A percentile compares a stretch with the other conserved stretches of the same genome.
Conservation (phyloP, 1,140 invertebrate species). For the Cyphomyrmex costatus region DNA sequence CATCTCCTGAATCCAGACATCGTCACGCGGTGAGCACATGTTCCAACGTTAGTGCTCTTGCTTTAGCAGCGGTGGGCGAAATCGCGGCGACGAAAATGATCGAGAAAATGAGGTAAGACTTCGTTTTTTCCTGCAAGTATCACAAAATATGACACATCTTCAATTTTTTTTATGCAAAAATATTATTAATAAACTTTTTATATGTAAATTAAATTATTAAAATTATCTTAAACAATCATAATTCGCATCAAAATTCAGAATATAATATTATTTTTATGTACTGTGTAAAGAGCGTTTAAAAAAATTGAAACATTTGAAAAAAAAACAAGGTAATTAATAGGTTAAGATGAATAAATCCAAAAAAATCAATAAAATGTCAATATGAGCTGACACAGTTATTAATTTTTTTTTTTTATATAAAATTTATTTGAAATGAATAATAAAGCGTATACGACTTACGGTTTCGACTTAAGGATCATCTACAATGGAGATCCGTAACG, state of each 20-base stretch:
- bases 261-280: neutral
- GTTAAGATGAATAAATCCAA: too few species aligned
- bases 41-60: slow-evolving; percentile 87
- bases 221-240: neutral
- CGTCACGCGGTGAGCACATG: slow-evolving; percentile 90
- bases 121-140: neutral
- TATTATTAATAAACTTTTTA: neutral
- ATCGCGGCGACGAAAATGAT: slow-evolving; percentile 89
- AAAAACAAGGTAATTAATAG: too few species aligned
- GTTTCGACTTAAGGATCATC: too few species aligned
- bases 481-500: neutral
- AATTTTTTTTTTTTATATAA: too few species aligned
- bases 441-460: too few species aligned
- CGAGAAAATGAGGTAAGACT: slow-evolving; percentile 75
- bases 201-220: slow-evolving; percentile 9
- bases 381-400: too few species aligned
- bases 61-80: slow-evolving; percentile 89
- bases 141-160: neutral
- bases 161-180: neutral
- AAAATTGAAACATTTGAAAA: neutral
- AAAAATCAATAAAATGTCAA: too few species aligned
- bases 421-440: too few species aligned
- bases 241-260: neutral
- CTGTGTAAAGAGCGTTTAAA: neutral
- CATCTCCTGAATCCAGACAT: slow-evolving; percentile 90